Percentiles rank a stretch among this genome's conserved stretches.
phyloP scores from a whole-genome alignment of 2,113 vertebrate genomes.

The Sander lucioperca region DNA sequence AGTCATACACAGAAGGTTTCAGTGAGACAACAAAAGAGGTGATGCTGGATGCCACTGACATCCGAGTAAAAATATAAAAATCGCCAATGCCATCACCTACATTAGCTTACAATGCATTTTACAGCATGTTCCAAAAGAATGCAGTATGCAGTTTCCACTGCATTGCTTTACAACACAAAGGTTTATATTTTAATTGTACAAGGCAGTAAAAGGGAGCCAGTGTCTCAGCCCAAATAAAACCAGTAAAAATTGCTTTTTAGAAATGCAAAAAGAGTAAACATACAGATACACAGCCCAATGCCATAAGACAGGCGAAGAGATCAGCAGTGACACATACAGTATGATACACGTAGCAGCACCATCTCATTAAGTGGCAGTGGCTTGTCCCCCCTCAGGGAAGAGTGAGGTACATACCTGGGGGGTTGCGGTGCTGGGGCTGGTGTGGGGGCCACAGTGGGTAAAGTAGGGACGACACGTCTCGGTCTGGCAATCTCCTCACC shows the following conservation, averaged over 20 bases:
- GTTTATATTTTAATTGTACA: not conserved
- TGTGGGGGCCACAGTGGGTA: slow-evolving; percentile 69
- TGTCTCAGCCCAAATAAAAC: not conserved
- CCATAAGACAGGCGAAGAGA: not conserved
- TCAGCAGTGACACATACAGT: not conserved
- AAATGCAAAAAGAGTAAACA: not conserved
- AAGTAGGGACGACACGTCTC: slow-evolving; percentile 83
- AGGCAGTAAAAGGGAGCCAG: not conserved
- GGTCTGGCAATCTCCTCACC: slow-evolving; percentile 96
- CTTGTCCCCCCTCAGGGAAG: not conserved
- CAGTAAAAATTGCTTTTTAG: not conserved
- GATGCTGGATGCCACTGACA: not conserved
- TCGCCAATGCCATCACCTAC: not conserved
- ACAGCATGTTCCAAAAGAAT: not conserved
- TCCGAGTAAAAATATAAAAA: not conserved
- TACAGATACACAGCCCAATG: not conserved
- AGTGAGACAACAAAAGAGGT: not conserved
- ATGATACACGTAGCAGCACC: not conserved
- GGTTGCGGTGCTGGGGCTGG: slow-evolving; percentile 81
- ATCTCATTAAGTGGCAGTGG: not conserved
- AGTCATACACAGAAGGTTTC: not conserved
- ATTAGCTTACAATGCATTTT: not conserved
- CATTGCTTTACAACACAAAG: not conserved
- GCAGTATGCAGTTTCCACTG: too few species aligned
- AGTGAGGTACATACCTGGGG: slow-evolving; percentile 82